Conservation (phyloP, 2,888 invertebrate genomes). For the Apamea monoglypha region DNA sequence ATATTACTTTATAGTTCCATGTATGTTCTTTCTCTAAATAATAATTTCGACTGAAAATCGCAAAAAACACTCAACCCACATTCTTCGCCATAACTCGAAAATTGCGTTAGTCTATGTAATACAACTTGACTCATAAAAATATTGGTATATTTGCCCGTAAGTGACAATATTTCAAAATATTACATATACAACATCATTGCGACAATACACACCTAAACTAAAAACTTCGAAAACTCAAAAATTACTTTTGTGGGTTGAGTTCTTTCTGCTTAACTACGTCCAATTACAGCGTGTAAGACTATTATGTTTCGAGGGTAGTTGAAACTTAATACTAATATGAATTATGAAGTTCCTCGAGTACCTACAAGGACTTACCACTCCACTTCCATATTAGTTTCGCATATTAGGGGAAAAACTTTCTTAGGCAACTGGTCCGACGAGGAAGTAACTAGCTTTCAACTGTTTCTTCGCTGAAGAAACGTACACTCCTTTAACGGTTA, state of each 20-base stretch:
- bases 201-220: too few species aligned
- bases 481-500: neutral
- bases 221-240: too few species aligned
- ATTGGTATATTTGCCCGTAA: too few species aligned
- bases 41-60: constrained; percentile 3
- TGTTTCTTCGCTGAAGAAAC: neutral
- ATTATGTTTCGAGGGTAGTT: neutral
- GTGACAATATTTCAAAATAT: too few species aligned
- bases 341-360: neutral
- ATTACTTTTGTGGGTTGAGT: too few species aligned
- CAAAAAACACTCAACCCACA: too few species aligned
- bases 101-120: too few species aligned
- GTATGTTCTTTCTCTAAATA: constrained; percentile 1
- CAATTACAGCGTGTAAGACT: neutral
- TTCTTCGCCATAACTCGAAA: too few species aligned
- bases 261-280: too few species aligned
- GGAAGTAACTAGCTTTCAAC: neutral
- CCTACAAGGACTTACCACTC: neutral
- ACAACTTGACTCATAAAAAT: too few species aligned
- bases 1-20: too few species aligned
- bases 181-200: too few species aligned
- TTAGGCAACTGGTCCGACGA: neutral
- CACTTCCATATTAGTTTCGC: neutral
- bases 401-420: neutral
- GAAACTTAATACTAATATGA: constrained; percentile 8